Conservation (phyloP, 2,113 vertebrate species). For the Dicaeum eximium region DNA sequence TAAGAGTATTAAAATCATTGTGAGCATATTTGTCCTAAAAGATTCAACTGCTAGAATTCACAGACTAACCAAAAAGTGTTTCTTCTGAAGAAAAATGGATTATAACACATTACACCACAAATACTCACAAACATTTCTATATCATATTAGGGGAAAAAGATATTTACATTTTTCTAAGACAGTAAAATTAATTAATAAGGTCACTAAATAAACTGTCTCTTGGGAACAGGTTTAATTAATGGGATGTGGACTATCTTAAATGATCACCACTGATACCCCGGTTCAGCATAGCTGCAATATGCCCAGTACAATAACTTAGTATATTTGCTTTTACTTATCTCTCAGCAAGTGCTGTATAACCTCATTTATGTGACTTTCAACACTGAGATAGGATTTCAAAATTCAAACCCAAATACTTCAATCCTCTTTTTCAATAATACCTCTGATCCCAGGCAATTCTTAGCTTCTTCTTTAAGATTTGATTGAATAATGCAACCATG, state of each 20-base stretch:
- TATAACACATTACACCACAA: not conserved
- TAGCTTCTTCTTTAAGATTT: not conserved
- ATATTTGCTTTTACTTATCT: not conserved
- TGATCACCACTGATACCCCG: not conserved
- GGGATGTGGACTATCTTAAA: not conserved
- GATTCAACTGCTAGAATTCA: not conserved
- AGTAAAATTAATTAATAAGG: not conserved
- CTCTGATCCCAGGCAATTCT: not conserved
- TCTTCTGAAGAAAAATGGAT: not conserved
- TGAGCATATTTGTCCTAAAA: not conserved
- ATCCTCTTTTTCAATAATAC: not conserved
- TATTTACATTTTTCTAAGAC: not conserved
- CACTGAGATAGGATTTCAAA: not conserved
- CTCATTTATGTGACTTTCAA: not conserved
- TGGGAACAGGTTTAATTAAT: not conserved
- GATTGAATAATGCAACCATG: not conserved
- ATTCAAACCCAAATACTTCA: not conserved
- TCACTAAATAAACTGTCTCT: not conserved
- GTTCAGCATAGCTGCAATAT: not conserved
- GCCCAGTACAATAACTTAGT: not conserved
- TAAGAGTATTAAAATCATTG: not conserved
- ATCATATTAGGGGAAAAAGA: not conserved
- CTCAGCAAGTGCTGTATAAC: not conserved
- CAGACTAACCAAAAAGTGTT: not conserved
- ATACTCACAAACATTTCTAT: not conserved